phyloP scores from a whole-genome alignment of 2,888 invertebrate genomes.

The Caenorhabditis sp. region DNA sequence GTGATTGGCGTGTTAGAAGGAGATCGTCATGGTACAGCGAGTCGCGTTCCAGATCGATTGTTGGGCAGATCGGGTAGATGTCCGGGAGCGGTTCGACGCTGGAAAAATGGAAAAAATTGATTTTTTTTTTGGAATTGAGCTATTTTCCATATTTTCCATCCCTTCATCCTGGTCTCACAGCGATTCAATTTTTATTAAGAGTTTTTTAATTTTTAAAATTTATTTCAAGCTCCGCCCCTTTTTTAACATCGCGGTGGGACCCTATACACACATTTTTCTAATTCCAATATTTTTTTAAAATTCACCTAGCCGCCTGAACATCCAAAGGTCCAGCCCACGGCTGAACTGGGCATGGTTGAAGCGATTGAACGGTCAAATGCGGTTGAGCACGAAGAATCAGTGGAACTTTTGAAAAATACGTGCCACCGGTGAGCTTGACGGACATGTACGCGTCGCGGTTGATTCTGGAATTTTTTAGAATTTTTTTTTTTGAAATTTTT shows the following conservation, averaged over 20 bases:
- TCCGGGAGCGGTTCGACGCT: slow-evolving; percentile 72
- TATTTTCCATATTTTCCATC: too few relatives aligned
- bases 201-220: too few relatives aligned
- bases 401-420: slow-evolving; percentile 67
- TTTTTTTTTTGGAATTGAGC: too few relatives aligned
- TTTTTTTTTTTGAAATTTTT: too few relatives aligned
- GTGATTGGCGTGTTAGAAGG: slow-evolving; percentile 61
- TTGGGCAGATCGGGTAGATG: slow-evolving; percentile 78
- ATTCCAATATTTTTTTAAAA: background rate
- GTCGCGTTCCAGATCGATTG: slow-evolving; percentile 77
- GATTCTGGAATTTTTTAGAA: slow-evolving; percentile 25
- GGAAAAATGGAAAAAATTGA: slow-evolving; percentile 20
- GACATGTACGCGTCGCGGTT: slow-evolving; percentile 75
- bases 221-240: too few relatives aligned
- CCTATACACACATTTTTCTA: background rate
- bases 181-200: too few relatives aligned
- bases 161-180: too few relatives aligned
- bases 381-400: slow-evolving; percentile 80
- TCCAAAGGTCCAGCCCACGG: slow-evolving; percentile 70
- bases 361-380: slow-evolving; percentile 76
- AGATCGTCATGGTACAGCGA: slow-evolving; percentile 79
- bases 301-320: slow-evolving; percentile 70
- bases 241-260: too few relatives aligned
- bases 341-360: slow-evolving; percentile 33
- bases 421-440: slow-evolving; percentile 62